Evolutionary conservation across 2,888 invertebrate genomes (phyloP), one percentile per base, ranked within the genome.

Genomic region (Thalpophila matura): DNA sequence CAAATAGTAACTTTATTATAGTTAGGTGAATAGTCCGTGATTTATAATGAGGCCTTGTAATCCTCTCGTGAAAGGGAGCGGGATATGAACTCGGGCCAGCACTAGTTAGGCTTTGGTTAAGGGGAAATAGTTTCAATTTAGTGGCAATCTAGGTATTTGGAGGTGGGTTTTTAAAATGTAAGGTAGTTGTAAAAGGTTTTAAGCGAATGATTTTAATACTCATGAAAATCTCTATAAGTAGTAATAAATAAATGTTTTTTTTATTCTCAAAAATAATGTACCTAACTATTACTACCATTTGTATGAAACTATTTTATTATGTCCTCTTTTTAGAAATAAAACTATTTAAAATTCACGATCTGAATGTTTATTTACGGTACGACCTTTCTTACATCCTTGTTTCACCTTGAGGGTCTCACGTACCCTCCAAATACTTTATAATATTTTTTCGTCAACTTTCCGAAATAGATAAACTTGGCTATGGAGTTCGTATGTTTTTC

Each of bases 381-480:
- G 29, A 12, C 53, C 16, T 54, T 45, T 55, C 49, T 47, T 59
- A 72, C 49, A 59, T 79, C 82, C 46, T 43, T 38, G 58, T 69
- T 33, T 56, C 57, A 75, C 66, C 73, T 77, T 67, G 45, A 46
- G 59, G 46, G 58, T 62, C 65, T 55, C 62, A 70, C 51, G 70
- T 77, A 79, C 75, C 73, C 68, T 73, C 74, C 75, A 83, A 85
- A 84, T 84, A 83, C 81, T 85, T 86, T 82, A 82, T 86, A 87
- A 85, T 85, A 86, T 84, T 84, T 84, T 81, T 82, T 80, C 77
- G 59, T 79, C 66, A 79, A 84, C 71, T 86, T 83, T 82, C 58
- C 59, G 67, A 81, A 82, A 85, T 83, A 86, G 80, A 84, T 81
- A 86, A 87, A 86, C 84, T 87, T 87, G 16, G 62, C 64, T 65